Evolutionary conservation across 2,888 invertebrate genomes (phyloP).

Genomic region (Pammene fasciana): DNA sequence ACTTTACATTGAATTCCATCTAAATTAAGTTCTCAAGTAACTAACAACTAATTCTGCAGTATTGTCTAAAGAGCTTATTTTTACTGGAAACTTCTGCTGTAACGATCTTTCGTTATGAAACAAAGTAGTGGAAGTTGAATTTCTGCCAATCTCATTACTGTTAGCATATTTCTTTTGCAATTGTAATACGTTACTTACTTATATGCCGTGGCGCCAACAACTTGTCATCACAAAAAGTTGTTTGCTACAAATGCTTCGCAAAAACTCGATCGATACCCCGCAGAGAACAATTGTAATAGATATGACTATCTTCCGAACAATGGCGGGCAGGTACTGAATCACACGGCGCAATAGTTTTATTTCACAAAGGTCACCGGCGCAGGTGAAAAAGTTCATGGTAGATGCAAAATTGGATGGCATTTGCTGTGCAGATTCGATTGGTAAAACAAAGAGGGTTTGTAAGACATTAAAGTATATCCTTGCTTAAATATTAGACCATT

Average conservation of each 20-base stretch:
- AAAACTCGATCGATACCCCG: conserved; percentile 39
- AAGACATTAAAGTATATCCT: conserved; percentile 11
- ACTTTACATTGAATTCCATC: not conserved
- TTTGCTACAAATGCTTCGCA: conserved; percentile 34
- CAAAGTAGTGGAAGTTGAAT: not conserved
- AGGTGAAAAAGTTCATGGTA: conserved; percentile 52
- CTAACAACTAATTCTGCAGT: not conserved
- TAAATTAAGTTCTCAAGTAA: conserved; percentile 1
- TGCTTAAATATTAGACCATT: not conserved
- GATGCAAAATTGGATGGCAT: conserved; percentile 21
- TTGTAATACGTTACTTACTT: conserved; percentile 35
- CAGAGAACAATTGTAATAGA: conserved; percentile 42
- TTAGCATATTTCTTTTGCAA: conserved; percentile 34
- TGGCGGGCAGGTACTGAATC: conserved; percentile 53
- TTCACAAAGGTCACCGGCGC: conserved; percentile 62
- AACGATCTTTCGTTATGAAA: not conserved
- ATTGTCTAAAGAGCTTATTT: not conserved
- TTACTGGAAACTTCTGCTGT: not conserved
- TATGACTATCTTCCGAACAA: conserved; percentile 50
- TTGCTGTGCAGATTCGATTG: conserved; percentile 18
- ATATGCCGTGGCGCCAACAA: conserved; percentile 38
- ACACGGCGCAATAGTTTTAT: conserved; percentile 56
- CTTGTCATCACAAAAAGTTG: conserved; percentile 36
- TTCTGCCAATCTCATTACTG: conserved; percentile 20
- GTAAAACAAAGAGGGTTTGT: conserved; percentile 15